A percentile compares a stretch with the other conserved stretches of the same genome.
phyloP scores from a whole-genome alignment of 2,888 invertebrate species.

The Phortica magna region DNA sequence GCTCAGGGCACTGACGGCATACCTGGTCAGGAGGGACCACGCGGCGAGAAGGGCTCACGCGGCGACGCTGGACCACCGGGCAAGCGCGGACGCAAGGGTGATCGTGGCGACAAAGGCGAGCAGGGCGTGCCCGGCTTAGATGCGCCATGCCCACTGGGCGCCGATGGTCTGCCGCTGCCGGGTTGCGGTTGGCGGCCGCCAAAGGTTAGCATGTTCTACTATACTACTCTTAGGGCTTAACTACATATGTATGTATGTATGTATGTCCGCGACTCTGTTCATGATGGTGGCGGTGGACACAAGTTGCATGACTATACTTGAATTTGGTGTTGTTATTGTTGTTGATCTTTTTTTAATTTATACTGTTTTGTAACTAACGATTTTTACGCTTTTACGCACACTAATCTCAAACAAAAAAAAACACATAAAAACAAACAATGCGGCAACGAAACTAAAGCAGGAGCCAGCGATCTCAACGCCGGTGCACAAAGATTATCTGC shows the following conservation, averaged over 20 bases:
- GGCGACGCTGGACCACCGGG: conserved; percentile 88
- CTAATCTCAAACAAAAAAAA: conserved; percentile 37
- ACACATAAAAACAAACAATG: conserved; percentile 13
- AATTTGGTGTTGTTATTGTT: conserved; percentile 41
- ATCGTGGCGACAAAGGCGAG: conserved; percentile 95
- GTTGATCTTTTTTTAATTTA: conserved; percentile 42
- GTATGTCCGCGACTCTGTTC: conserved; percentile 45
- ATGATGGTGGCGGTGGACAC: conserved; percentile 41
- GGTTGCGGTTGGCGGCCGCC: conserved; percentile 96
- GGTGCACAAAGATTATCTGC: conserved; percentile 80
- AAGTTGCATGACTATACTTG: conserved; percentile 52
- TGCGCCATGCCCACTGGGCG: conserved; percentile 98
- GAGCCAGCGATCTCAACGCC: conserved; percentile 79
- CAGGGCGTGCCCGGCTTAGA: conserved; percentile 98
- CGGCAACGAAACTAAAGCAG: conserved; percentile 54
- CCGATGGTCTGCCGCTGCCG: conserved; percentile 96
- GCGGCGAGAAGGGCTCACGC: conserved; percentile 92
- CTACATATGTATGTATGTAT: conserved; percentile 58
- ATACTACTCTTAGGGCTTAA: conserved; percentile 32
- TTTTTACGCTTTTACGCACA: conserved; percentile 57
- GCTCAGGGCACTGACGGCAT: conserved; percentile 93
- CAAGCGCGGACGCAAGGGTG: conserved; percentile 94
- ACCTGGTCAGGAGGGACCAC: conserved; percentile 94
- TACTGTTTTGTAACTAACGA: conserved; percentile 68
- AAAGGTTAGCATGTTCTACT: conserved; percentile 81